Percentiles rank a stretch among this genome's conserved stretches.
These are phyloP conservation scores for Cassiopea andromeda DNA, from an alignment of 30 jellyfish, hydroid and myxozoan genomes.

Conservation along the genomic window DNA sequence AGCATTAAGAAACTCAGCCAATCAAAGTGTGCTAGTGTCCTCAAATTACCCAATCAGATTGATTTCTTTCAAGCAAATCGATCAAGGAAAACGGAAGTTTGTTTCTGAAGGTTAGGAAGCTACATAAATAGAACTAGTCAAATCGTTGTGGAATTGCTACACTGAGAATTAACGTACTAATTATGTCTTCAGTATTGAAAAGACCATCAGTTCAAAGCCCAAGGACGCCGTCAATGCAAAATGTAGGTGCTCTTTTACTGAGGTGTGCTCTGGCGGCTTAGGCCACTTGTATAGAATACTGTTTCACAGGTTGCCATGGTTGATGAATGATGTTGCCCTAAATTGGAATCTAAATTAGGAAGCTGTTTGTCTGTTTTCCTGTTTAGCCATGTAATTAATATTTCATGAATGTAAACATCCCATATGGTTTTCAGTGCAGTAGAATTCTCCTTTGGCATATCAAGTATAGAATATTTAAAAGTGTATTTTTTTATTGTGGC, in stretches of 20 bases:
- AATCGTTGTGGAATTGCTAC: not conserved
- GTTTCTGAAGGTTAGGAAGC: not conserved
- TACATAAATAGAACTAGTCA: not conserved
- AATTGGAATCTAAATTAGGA: too few species aligned
- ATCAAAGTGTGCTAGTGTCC: too few species aligned
- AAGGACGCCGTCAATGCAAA: not conserved
- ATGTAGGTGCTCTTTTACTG: constrained; percentile 2
- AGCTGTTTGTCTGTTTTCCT: not conserved
- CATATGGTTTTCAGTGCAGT: too few species aligned
- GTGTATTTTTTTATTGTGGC: too few species aligned
- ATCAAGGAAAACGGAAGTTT: not conserved
- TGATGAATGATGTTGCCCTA: not conserved
- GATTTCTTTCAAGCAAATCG: not conserved
- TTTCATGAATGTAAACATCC: not conserved
- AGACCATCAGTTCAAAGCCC: constrained; percentile 3
- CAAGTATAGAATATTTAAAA: too few species aligned
- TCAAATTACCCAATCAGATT: not conserved
- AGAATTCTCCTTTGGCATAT: too few species aligned
- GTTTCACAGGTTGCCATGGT: not conserved
- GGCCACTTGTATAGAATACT: not conserved
- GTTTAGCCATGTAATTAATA: not conserved
- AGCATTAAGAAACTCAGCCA: too few species aligned
- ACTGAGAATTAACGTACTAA: not conserved
- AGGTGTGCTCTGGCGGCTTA: not conserved
- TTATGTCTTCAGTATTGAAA: not conserved